Evolutionary conservation across 2,888 invertebrate genomes (phyloP), one percentile per base, ranked within the genome.

Genomic region (Drosophila incognita): DNA sequence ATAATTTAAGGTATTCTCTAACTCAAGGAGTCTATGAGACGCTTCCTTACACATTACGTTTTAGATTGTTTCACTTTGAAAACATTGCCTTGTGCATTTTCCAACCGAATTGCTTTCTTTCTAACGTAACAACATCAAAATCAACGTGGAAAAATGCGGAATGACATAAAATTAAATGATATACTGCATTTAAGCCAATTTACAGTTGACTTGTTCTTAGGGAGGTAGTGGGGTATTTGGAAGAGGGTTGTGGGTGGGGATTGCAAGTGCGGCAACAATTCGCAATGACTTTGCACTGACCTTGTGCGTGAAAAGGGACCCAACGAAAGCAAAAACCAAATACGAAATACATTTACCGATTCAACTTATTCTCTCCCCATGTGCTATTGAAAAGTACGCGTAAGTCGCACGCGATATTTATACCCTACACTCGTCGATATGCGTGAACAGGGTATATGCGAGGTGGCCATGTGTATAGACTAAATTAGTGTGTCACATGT

Each of bases 161-260:
- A 53, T 63, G 77, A 79, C 76, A 75, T 79, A 60, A 77, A 77
- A 77, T 79, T 66, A 79, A 77, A 77, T 77, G 77, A 77, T 75
- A 61, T 71, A 84, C 83, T 82, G 68, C 83, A 69, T 81, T 87
- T 87, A 84, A 87, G 87, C 86, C 85, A 85, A 87, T 85, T 89
- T 78, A 80, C 89, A 84, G 85, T 87, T 84, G 85, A 89, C 80
- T 89, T 83, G 82, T 70, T 80, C 58, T 57, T 13, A 18, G 10
- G 18, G n/a, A 18, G 27, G 33, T 13, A 15, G 7, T 7, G 36
- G 7, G 18, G 2, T 13, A 7, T 2, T 10, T 1, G n/a, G 6
- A 35, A 24, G 21, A 8, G 8, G 7, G 15, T 21, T 21, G 15
- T 4, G 21, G 15, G 18, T 33, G 48, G 10, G 52, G 13, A 27